Evolutionary conservation across 2,888 invertebrate genomes (phyloP), one percentile per base, ranked within the genome.

Genomic region (Reticulitermes lucifugus): DNA sequence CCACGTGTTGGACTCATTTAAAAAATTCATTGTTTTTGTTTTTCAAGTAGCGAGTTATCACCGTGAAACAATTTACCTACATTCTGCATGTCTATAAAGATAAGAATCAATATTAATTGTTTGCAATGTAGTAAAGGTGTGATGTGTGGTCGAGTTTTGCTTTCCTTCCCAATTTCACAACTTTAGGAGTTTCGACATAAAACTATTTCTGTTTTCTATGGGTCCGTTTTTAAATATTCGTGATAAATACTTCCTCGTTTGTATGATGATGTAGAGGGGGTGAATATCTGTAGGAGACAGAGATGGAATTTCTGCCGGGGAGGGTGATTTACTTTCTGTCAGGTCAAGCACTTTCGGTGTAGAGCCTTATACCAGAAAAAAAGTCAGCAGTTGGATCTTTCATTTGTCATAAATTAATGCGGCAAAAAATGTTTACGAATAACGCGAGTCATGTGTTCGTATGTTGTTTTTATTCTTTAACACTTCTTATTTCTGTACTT

Each of bases 281-380:
- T 12, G 65, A 10, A 65, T 25, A 25, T 10, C 65, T n/a, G 65
- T 9, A 7, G 65, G n/a, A 25, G 65, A 65, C 65, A 25, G 4
- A 65, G 65, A 65, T 65, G 65, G 65, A 65, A 65, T 25, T 25
- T n/a, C 10, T 65, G 65, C 5, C 3, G n/a, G n/a, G n/a, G 14
- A 65, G 25, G 65, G 65, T 65, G 65, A 65, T 65, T 65, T 65
- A 25, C n/a, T n/a, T 65, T n/a, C 65, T 65, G 65, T 65, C 65
- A 65, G 65, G 65, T 65, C 65, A 65, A 25, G 25, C 6, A 65
- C 25, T n/a, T 65, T 65, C 65, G 65, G 65, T n/a, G 65, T n/a
- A 6, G 25, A 7, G 5, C 65, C n/a, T 5, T 2, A n/a, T 65
- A 25, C 7, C 65, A 10, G 6, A n/a, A 60, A 65, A 65, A 25